These are phyloP conservation scores for Muscidifurax raptorellus DNA, from an alignment of 1,140 invertebrate species.

Conservation along the genomic window DNA sequence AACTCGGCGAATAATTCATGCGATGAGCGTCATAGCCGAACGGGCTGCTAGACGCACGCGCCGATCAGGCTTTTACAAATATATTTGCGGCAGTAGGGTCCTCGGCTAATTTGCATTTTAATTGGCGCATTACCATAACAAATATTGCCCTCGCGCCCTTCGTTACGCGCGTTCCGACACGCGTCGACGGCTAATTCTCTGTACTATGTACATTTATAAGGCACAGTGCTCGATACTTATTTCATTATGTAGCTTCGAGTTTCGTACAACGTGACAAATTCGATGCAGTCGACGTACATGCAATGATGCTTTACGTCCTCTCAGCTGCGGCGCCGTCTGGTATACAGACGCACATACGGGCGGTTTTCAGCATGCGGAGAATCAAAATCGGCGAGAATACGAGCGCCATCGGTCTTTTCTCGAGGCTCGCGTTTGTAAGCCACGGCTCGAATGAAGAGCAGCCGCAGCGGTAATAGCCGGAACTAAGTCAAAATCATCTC, in stretches of 20 bases:
- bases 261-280: too few species aligned
- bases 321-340: too few species aligned
- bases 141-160: conserved; percentile 62
- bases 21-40: conserved; percentile 16
- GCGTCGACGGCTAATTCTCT: conserved; percentile 41
- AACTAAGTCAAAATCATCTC: conserved; percentile 31
- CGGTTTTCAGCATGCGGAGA: not conserved
- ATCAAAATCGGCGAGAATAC: conserved; percentile 33
- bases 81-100: conserved; percentile 35
- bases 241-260: too few species aligned
- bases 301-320: too few species aligned
- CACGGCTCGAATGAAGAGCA: not conserved
- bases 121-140: conserved; percentile 63
- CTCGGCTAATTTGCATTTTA: conserved; percentile 65
- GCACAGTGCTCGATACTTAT: too few species aligned
- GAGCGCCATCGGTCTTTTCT: conserved; percentile 25
- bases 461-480: conserved; percentile 5
- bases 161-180: conserved; percentile 50
- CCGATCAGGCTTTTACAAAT: conserved; percentile 47
- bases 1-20: conserved; percentile 29
- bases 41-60: not conserved
- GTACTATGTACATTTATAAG: not conserved
- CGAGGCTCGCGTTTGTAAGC: too few species aligned
- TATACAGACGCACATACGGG: too few species aligned
- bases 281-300: too few species aligned